A percentile compares a stretch with the other conserved stretches of the same genome.
These are phyloP conservation scores for Tenualosa thibaudeaui DNA, from an alignment of 2,797 vertebrate species.

Conservation along the genomic window DNA sequence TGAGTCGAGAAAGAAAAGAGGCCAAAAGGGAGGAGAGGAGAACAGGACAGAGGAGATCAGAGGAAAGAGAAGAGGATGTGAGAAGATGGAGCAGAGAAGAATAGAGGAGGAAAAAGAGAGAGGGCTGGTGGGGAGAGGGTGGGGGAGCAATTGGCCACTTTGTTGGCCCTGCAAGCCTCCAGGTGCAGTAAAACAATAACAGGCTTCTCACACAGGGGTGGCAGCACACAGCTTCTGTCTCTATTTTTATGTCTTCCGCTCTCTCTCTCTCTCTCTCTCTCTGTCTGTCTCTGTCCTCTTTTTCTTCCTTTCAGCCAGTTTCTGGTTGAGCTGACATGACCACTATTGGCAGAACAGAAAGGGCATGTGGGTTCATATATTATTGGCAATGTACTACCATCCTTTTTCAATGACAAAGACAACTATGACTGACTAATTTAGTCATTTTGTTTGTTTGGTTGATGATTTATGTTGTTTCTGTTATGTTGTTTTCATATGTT, in stretches of 20 bases:
- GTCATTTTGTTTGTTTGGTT: neutral
- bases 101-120: neutral
- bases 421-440: neutral
- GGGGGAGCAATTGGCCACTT: neutral
- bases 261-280: neutral
- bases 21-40: neutral
- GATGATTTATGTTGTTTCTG: neutral
- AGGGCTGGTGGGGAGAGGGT: neutral
- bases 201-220: neutral
- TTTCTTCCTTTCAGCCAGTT: neutral
- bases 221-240: neutral
- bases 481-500: no score
- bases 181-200: neutral
- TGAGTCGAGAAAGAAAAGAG: neutral
- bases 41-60: neutral
- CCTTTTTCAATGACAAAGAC: no score
- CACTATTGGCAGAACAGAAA: neutral
- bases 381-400: neutral
- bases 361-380: neutral
- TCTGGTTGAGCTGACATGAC: neutral
- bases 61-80: neutral
- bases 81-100: neutral
- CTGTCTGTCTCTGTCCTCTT: neutral
- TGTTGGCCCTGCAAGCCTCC: neutral
- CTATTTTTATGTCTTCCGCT: neutral